Evolutionary conservation across 1,140 invertebrate species (phyloP).

Genomic region (Eupristina koningsbergeri): DNA sequence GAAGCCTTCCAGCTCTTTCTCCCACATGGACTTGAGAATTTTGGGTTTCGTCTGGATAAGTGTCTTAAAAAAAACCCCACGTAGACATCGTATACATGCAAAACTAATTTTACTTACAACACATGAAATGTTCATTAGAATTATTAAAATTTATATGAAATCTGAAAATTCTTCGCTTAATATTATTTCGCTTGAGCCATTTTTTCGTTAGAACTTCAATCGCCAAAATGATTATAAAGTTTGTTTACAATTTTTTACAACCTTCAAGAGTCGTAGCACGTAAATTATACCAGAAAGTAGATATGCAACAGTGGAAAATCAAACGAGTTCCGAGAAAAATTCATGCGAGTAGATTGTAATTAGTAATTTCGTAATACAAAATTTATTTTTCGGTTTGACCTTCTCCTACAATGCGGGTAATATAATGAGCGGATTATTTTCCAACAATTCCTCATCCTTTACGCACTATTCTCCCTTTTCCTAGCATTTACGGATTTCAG

Average conservation of each 20-base stretch:
- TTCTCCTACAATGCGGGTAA: not conserved
- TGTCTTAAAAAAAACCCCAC: conserved; percentile 3
- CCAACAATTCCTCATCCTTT: not conserved
- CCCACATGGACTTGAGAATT: conserved; percentile 4
- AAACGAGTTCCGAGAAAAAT: too few relatives aligned
- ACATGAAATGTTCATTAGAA: not conserved
- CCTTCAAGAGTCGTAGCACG: too few relatives aligned
- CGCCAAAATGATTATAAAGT: not conserved
- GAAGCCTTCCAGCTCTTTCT: conserved; percentile 2
- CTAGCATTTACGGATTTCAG: too few relatives aligned
- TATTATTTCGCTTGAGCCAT: not conserved
- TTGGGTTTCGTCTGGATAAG: not conserved
- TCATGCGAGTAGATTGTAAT: too few relatives aligned
- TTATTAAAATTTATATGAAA: not conserved
- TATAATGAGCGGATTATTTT: conserved; percentile 47
- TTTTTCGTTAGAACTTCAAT: not conserved
- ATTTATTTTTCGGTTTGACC: not conserved
- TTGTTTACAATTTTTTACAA: too few relatives aligned
- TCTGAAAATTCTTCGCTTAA: not conserved
- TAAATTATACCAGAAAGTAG: too few relatives aligned
- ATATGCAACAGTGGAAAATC: too few relatives aligned
- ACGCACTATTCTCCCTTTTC: not conserved
- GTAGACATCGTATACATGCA: not conserved
- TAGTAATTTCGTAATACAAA: too few relatives aligned
- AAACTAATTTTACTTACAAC: conserved; percentile 1